Evolutionary conservation across 30 jellyfish, hydroid and myxozoan genomes (phyloP).

Genomic region (Hydractinia echinata): DNA sequence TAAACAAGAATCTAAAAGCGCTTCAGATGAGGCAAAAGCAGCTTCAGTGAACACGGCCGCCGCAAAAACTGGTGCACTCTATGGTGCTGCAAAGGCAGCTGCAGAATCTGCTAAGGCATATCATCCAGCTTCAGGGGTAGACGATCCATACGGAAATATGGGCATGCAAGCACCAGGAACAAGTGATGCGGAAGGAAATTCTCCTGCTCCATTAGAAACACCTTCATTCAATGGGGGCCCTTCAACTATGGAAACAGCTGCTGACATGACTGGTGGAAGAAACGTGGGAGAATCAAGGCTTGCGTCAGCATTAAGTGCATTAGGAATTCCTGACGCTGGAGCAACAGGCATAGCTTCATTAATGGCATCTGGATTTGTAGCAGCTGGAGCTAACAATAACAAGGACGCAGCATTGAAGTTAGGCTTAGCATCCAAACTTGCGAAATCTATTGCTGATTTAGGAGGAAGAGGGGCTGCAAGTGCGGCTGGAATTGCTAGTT

Average conservation of each 20-base stretch:
- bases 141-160: neutral
- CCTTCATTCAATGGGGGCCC: neutral
- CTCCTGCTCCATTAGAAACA: neutral
- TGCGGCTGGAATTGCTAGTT: slow-evolving; percentile 51
- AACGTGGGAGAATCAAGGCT: slow-evolving; percentile 38
- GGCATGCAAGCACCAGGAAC: slow-evolving; percentile 1
- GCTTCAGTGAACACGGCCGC: slow-evolving; percentile 15
- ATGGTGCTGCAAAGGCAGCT: slow-evolving; percentile 14
- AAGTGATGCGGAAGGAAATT: neutral
- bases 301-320: slow-evolving; percentile 35
- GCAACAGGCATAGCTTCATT: slow-evolving; percentile 27
- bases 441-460: slow-evolving; percentile 30
- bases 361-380: slow-evolving; percentile 44
- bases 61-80: neutral
- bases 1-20: neutral
- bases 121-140: slow-evolving; percentile 1
- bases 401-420: slow-evolving; percentile 67
- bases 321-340: slow-evolving; percentile 39
- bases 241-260: slow-evolving; percentile 29
- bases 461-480: slow-evolving; percentile 56
- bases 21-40: neutral
- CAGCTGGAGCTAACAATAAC: slow-evolving; percentile 56
- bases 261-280: slow-evolving; percentile 15
- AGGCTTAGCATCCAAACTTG: slow-evolving; percentile 50
- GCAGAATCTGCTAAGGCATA: slow-evolving; percentile 8